Evolutionary conservation across 1,140 invertebrate genomes (phyloP).

Genomic region (Augochlora pura): DNA sequence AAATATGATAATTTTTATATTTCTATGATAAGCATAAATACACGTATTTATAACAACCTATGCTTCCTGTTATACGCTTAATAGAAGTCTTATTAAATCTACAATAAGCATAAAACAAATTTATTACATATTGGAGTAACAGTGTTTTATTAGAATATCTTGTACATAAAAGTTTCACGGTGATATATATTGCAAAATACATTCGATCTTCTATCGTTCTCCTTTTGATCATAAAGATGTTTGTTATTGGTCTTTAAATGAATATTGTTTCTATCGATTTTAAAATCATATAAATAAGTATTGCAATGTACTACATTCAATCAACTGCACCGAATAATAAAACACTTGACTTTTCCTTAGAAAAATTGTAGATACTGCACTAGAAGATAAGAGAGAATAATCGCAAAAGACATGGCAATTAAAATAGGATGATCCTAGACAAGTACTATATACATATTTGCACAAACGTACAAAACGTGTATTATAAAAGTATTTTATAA

Average conservation of each 20-base stretch:
- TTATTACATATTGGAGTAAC: constrained; percentile 17
- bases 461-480: constrained; percentile 59
- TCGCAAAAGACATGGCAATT: constrained; percentile 32
- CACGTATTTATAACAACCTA: too few species aligned
- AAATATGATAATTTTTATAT: too few species aligned
- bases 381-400: constrained; percentile 33
- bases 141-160: constrained; percentile 44
- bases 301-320: constrained; percentile 1
- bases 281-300: constrained; percentile 16
- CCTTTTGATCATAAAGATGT: background rate
- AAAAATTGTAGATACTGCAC: constrained; percentile 20
- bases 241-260: background rate
- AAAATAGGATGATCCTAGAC: constrained; percentile 46
- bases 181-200: constrained; percentile 29
- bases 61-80: too few species aligned
- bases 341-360: constrained; percentile 2
- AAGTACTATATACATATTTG: constrained; percentile 70
- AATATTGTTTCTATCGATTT: background rate
- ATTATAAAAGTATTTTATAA: constrained; percentile 53
- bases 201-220: constrained; percentile 7
- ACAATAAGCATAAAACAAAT: background rate
- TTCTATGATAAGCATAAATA: too few species aligned
- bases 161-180: constrained; percentile 6
- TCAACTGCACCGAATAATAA: constrained; percentile 12
- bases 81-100: too few species aligned